Base-by-base conservation (phyloP, 2,113 vertebrate species). In the Anser cygnoides region DNA sequence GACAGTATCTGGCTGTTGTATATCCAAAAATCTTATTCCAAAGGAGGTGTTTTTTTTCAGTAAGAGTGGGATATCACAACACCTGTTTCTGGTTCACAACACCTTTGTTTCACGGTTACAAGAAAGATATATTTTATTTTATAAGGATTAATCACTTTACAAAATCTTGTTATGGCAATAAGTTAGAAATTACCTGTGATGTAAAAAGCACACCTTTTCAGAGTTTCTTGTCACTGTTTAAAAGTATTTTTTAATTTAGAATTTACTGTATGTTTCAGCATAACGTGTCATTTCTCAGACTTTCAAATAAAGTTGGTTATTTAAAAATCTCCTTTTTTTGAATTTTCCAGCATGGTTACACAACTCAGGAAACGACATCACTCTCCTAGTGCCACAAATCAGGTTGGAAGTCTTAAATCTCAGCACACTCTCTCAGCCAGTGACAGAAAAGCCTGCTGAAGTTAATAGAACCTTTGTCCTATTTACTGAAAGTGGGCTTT, bases 371-470 rank as follows among this genome's bases (percentile, higher is more conserved):
- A 96, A 93, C 86, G 6, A 97, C 33, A 2, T 92, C 54, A 63
- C 35, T 41, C 39, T 91, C 6, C 71, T 15, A 57, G 29, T 87
- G 71, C 84, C 94, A 92, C 92, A 89, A 93, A 21, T 5, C 37
- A 75, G 43, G 39, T 78, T 92, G 35, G 37, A 93, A 93, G 77
- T 82, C 57, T 84, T 95, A 93, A 95, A 97, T 95, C 65, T 92
- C 80, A 86, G 71, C 68, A 74, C 39, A 44, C 20, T 81, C 57
- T 88, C 79, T 77, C 73, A 92, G 67, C 41, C 65, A 84, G 35
- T 95, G 89, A 91, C 1, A 8, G 52, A 89, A 91, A 50, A 84
- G 73, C 49, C 81, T 54, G 23, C 54, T 79, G 39, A 93, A 93
- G 16, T 95, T 70, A 95, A 97, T 82, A 37, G 59, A 95, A 65